Base-by-base conservation (phyloP, 2,797 vertebrate species). In the Syndactyla subalaris region DNA sequence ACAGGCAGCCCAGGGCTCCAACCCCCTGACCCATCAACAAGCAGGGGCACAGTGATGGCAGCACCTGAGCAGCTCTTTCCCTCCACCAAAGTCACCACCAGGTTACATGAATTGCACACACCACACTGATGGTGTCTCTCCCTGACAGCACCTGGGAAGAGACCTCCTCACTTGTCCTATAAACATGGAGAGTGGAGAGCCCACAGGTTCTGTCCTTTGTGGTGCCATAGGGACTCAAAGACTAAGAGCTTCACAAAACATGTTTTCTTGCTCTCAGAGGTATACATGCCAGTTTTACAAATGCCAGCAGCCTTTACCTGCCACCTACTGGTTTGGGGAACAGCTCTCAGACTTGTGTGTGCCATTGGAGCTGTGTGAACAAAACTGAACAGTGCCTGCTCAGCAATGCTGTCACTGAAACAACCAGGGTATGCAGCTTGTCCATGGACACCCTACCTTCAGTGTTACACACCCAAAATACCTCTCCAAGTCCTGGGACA, bases 221-320 rank as follows among this genome's bases (percentile, higher is more conserved):
- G 0, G 0, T 62, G 17, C 32, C 2, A 0, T 4, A 71, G 29
- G 30, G 39, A 12, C 48, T 52, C 1, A 0, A 76, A 78, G 32
- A 72, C 27, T 11, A 21, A 66, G 7, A 45, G 12, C 57, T 78
- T 77, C 52, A 61, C 34, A 77, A 71, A 78, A 82, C 5, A 16
- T 20, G 16, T 48, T 34, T 54, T 71, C 39, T 51, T 79, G 19
- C 27, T 80, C 63, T 75, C 4, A 8, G 39, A 79, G 19, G n/a
- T 38, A 73, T 81, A 49, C n/a, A 21, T 1, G 3, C 7, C 63
- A 57, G 19, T 34, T 76, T 46, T 80, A 46, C 49, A 68, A 54
- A 58, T 2, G 7, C n/a, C 43, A 49, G 36, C 41, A 72, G 27
- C n/a, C 41, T 32, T 80, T 59, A 58, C 21, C 55, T 77, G 24